These are phyloP conservation scores for Brachynemurus nebulosus DNA, from an alignment of 2,888 invertebrate species.

Conservation along the genomic window DNA sequence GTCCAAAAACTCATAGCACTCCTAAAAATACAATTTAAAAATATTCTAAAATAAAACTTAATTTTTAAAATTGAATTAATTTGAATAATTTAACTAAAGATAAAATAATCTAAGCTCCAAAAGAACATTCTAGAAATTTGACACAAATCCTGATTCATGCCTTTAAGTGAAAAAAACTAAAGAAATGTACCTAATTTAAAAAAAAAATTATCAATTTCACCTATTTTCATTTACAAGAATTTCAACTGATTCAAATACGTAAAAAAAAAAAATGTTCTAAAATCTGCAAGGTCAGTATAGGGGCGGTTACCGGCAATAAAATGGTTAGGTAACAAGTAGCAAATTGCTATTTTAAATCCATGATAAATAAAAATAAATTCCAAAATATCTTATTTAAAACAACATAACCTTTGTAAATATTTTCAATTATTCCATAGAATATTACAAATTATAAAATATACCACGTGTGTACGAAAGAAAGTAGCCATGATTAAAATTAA, in stretches of 20 bases:
- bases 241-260: too few species aligned
- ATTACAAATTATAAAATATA: too few species aligned
- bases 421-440: too few species aligned
- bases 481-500: slow-evolving; percentile 6
- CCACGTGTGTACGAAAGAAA: slow-evolving; percentile 9
- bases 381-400: too few species aligned
- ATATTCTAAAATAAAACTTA: too few species aligned
- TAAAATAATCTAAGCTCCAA: neutral
- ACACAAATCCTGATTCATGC: neutral
- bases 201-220: too few species aligned
- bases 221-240: too few species aligned
- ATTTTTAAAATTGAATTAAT: neutral
- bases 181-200: neutral
- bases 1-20: slow-evolving; percentile 49
- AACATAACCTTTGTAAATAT: too few species aligned
- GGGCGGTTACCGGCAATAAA: slow-evolving; percentile 1
- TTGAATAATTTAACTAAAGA: neutral
- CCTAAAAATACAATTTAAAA: neutral
- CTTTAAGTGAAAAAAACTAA: neutral
- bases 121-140: neutral
- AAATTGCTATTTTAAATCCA: too few species aligned
- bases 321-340: too few species aligned
- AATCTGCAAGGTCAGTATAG: neutral
- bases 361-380: too few species aligned
- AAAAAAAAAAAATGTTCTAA: too few species aligned